These are phyloP conservation scores for Hypothenemus hampei DNA, from an alignment of 1,140 invertebrate genomes.

Conservation along the genomic window DNA sequence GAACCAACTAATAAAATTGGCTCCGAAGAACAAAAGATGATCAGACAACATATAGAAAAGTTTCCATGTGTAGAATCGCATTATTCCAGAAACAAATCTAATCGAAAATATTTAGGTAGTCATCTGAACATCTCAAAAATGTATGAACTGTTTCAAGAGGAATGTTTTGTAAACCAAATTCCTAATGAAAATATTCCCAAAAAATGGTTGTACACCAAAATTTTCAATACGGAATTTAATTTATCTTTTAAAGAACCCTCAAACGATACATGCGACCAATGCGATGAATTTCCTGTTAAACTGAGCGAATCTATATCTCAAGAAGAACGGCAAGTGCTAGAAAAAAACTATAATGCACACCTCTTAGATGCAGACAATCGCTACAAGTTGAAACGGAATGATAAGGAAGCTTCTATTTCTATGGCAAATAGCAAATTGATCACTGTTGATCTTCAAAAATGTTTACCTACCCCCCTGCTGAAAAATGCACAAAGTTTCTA, in stretches of 20 bases:
- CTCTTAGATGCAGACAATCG: neutral
- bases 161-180: too few relatives aligned
- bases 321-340: neutral
- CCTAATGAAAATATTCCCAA: too few relatives aligned
- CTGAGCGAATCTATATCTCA: neutral
- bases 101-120: too few relatives aligned
- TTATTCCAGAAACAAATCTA: too few relatives aligned
- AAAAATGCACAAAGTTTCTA: constrained; percentile 23
- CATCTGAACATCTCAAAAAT: too few relatives aligned
- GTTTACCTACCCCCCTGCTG: constrained; percentile 12
- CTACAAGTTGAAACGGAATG: neutral
- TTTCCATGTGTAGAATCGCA: too few relatives aligned
- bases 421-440: neutral
- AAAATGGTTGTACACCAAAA: too few relatives aligned
- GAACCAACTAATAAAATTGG: constrained; percentile 1
- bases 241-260: neutral
- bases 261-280: neutral
- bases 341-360: neutral
- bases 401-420: neutral
- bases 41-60: neutral
- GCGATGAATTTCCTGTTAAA: neutral
- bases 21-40: neutral
- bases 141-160: too few relatives aligned
- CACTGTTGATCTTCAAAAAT: constrained; percentile 15
- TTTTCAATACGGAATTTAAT: too few relatives aligned